Evolutionary conservation across 2,113 vertebrate genomes (phyloP), one percentile per base, ranked within the genome.

Genomic region (Danio rerio): DNA sequence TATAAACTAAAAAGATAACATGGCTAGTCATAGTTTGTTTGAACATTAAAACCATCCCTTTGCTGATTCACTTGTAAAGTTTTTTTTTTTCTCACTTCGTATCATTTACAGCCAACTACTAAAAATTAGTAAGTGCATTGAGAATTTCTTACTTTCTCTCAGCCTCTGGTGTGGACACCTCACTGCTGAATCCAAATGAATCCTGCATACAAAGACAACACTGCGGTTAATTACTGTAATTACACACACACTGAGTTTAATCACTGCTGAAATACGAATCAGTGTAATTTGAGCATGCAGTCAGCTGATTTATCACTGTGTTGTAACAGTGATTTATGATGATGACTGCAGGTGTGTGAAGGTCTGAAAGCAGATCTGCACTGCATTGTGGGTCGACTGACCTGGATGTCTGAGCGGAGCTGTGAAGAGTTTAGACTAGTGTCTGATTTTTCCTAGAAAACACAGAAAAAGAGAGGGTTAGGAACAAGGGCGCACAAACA

Each of bases 401-500:
- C 97, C 95, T 98, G 96, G 88, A 96, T 95, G 92, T 98, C 96
- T 82, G 96, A 95, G 80, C 94, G 94, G 83, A 98, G 94, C 93
- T 97, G 96, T 87, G 96, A 92, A 84, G 97, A 97, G 47, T 94
- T 93, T 82, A 93, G 89, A 88, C 91, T 95, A 87, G 93, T 85
- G 80, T 98, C 97, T 59, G 94, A 90, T 93, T 97, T 98, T 88
- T 98, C 97, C 97, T 99, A 91, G 86, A 82, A 18, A 43, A 93
- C 65, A 82, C 11, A 80, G n/a, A 78, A 78, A 79, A 9, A 43
- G 10, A 52, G 18, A 31, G 43, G 16, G 66, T 73, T 73, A 83
- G 15, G 53, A 61, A 71, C 66, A 81, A 56, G 79, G 42, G 45
- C n/a, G 81, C 50, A 7, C n/a, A 77, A 56, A 49, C 12, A 21